phyloP scores from a whole-genome alignment of 2,888 invertebrate species.

The Calephelis perditalis region DNA sequence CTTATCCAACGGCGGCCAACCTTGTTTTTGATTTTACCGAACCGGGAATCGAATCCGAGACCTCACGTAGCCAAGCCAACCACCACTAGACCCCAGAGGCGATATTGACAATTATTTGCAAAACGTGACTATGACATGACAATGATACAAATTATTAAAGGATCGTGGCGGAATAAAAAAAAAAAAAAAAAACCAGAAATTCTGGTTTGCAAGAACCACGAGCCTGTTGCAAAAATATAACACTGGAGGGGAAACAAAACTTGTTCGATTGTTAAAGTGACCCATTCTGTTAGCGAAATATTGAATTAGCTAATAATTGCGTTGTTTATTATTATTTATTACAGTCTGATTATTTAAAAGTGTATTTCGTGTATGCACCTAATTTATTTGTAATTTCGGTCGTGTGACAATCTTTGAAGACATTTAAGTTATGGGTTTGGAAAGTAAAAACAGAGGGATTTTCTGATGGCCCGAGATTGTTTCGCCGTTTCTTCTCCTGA shows the following conservation, averaged over 20 bases:
- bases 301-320: slow-evolving; percentile 68
- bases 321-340: slow-evolving; percentile 43
- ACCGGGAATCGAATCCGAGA: no score
- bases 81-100: no score
- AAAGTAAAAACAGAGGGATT: no score
- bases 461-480: no score
- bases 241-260: slow-evolving; percentile 31
- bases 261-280: slow-evolving; percentile 52
- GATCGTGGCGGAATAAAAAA: slow-evolving; percentile 50
- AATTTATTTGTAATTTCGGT: no score
- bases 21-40: no score
- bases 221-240: slow-evolving; percentile 53
- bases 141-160: slow-evolving; percentile 50
- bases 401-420: no score
- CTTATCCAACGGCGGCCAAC: no score
- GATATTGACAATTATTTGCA: slow-evolving; percentile 15
- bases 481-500: no score
- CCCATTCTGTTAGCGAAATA: slow-evolving; percentile 62
- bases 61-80: no score
- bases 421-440: no score
- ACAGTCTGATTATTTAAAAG: slow-evolving; percentile 29
- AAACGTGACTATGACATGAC: slow-evolving; percentile 49
- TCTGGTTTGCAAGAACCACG: slow-evolving; percentile 64
- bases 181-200: slow-evolving; percentile 52
- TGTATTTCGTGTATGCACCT: slow-evolving; percentile 22